These are phyloP conservation scores for Leiothrix lutea DNA, from an alignment of 2,113 vertebrate species.

Conservation along the genomic window DNA sequence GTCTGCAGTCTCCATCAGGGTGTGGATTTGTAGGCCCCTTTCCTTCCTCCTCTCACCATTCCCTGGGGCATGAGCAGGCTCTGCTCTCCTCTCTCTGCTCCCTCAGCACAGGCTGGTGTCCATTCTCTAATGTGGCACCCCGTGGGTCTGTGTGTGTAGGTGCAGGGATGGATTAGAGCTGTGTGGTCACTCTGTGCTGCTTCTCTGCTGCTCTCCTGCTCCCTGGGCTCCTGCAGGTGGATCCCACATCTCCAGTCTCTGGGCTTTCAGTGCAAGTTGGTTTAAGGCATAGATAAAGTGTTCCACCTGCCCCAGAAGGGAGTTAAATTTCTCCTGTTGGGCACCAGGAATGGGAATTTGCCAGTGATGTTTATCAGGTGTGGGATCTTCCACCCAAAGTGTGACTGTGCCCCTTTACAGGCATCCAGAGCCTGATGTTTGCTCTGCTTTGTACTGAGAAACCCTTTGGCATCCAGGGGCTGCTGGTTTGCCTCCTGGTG, in stretches of 20 bases:
- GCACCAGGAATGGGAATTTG: neutral
- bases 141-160: fast-evolving
- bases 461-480: neutral
- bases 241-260: neutral
- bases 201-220: neutral
- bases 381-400: neutral
- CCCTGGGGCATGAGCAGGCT: neutral
- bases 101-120: neutral
- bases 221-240: neutral
- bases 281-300: neutral
- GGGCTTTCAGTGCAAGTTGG: neutral
- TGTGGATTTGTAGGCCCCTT: neutral
- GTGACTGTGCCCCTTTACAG: neutral
- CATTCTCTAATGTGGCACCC: fast-evolving
- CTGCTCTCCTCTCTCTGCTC: neutral
- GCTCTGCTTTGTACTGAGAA: neutral
- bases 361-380: neutral
- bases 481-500: neutral
- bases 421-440: neutral
- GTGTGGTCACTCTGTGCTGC: fast-evolving
- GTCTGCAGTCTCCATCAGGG: neutral
- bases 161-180: neutral
- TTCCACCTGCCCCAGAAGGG: neutral
- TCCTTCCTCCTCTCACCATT: neutral
- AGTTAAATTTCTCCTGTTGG: neutral